Evolutionary conservation across 92 coral and sea anemone genomes (phyloP).

Genomic region (Palythoa grandis): DNA sequence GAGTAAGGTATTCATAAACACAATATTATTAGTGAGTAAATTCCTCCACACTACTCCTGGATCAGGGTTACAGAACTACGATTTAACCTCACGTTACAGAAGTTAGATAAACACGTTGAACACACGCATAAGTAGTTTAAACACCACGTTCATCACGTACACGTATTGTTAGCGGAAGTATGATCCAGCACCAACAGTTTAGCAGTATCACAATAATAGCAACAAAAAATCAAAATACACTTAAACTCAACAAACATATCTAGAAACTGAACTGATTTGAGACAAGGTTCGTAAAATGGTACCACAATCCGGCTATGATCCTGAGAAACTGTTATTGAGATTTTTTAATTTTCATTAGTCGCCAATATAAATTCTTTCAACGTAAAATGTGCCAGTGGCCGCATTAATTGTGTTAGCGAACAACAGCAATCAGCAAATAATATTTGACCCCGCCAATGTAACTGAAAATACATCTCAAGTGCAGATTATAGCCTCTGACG

Average conservation of each 20-base stretch:
- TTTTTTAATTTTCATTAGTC: background rate
- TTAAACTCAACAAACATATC: background rate
- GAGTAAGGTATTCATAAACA: too few relatives aligned
- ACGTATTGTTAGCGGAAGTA: background rate
- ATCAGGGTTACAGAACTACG: too few relatives aligned
- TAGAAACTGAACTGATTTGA: background rate
- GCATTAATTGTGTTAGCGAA: constrained; percentile 1
- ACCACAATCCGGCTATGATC: background rate
- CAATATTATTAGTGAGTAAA: too few relatives aligned
- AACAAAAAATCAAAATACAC: background rate
- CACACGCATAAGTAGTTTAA: background rate
- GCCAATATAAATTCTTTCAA: background rate
- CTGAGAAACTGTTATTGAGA: background rate
- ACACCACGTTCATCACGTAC: background rate
- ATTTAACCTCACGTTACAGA: too few relatives aligned
- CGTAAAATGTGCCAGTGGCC: background rate
- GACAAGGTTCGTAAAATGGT: background rate
- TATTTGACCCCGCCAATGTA: background rate
- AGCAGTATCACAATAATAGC: background rate
- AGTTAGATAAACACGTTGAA: background rate
- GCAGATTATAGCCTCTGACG: background rate
- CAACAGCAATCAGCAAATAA: constrained; percentile 6
- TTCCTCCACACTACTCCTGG: too few relatives aligned
- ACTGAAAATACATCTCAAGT: background rate
- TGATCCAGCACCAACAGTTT: background rate